These are phyloP conservation scores for Caloenas nicobarica DNA, from an alignment of 2,113 vertebrate genomes.

Conservation along the genomic window DNA sequence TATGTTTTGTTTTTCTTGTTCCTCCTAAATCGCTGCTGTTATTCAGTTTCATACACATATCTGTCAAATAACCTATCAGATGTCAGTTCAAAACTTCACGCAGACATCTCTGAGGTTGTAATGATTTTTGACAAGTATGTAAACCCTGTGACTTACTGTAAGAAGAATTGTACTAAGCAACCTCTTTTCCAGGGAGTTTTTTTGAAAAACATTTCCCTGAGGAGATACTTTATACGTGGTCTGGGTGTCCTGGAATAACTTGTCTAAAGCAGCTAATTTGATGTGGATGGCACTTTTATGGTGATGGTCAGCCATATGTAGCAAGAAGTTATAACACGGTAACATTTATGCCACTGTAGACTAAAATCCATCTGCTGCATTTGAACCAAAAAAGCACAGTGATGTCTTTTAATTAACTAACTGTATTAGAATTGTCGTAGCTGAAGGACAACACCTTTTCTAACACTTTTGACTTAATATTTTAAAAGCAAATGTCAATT, in stretches of 20 bases:
- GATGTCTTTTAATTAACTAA: neutral
- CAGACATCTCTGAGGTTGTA: neutral
- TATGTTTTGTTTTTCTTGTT: neutral
- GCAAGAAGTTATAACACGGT: neutral
- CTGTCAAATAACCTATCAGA: neutral
- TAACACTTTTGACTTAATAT: neutral
- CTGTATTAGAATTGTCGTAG: neutral
- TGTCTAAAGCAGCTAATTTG: neutral
- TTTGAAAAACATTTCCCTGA: neutral
- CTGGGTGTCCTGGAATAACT: neutral
- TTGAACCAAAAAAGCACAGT: neutral
- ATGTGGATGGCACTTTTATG: neutral
- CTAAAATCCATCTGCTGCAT: neutral
- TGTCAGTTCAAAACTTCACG: slow-evolving; percentile 18
- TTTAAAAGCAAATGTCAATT: neutral
- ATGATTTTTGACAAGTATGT: slow-evolving; percentile 32
- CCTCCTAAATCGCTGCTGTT: neutral
- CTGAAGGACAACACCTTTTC: neutral
- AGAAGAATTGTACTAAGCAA: neutral
- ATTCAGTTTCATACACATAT: neutral
- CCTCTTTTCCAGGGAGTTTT: neutral
- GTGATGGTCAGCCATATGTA: neutral
- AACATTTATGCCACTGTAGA: neutral
- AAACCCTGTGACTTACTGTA: neutral
- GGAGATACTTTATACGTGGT: neutral